A percentile compares a stretch with the other conserved stretches of the same genome.
Evolutionary conservation across 2,888 invertebrate species (phyloP).

Genomic region (Galerucella nymphaeae): DNA sequence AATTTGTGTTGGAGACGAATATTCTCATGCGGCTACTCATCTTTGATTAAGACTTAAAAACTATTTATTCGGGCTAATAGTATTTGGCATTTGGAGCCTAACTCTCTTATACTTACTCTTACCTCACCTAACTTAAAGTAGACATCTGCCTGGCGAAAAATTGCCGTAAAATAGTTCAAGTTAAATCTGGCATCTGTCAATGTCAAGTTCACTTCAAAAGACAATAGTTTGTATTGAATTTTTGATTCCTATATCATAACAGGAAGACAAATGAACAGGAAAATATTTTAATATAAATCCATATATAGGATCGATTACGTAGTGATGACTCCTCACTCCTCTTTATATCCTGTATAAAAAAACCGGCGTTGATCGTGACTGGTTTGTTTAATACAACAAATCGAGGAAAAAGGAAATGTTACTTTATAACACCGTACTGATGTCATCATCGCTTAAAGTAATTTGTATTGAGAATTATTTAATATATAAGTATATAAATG

Average conservation of each 20-base stretch:
- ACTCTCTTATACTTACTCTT: too few relatives aligned
- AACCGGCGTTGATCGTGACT: background rate
- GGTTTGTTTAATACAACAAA: constrained; percentile 1
- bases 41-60: too few relatives aligned
- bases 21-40: too few relatives aligned
- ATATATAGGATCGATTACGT: background rate
- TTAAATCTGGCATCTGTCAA: too few relatives aligned
- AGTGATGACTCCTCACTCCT: background rate
- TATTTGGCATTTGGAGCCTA: too few relatives aligned
- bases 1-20: too few relatives aligned
- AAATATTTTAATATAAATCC: background rate
- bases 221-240: too few relatives aligned
- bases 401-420: constrained; percentile 14
- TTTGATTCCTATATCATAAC: background rate
- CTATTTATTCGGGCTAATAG: too few relatives aligned
- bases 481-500: background rate
- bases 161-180: too few relatives aligned
- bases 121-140: too few relatives aligned
- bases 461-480: background rate
- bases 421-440: background rate
- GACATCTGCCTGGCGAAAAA: too few relatives aligned
- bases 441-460: background rate
- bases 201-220: too few relatives aligned
- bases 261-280: background rate
- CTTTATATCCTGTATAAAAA: constrained; percentile 3